A percentile compares a stretch with the other conserved stretches of the same genome.
Evolutionary conservation across 2,113 vertebrate species (phyloP).

Genomic region (Marmota flaviventris): DNA sequence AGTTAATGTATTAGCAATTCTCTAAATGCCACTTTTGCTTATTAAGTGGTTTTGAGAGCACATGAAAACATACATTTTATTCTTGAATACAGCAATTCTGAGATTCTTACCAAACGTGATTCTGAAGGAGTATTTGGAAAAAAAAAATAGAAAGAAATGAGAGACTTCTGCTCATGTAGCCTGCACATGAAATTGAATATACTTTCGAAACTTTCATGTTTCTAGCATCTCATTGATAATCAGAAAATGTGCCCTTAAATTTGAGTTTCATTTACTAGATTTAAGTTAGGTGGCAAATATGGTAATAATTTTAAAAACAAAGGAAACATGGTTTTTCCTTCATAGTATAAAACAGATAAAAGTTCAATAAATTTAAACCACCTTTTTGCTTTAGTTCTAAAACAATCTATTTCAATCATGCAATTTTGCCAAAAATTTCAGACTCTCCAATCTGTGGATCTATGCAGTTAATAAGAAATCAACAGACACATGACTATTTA

Average conservation of each 20-base stretch:
- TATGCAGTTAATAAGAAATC: background rate
- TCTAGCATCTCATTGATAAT: background rate
- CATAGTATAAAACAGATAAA: background rate
- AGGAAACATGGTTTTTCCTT: slow-evolving; percentile 10
- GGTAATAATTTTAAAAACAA: background rate
- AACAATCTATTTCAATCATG: background rate
- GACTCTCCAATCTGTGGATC: background rate
- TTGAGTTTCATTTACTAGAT: background rate
- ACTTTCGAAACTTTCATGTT: background rate
- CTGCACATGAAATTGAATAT: background rate
- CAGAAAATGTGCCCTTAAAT: slow-evolving; percentile 36
- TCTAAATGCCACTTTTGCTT: slow-evolving; percentile 87
- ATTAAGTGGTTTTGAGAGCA: slow-evolving; percentile 86
- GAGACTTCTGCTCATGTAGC: background rate
- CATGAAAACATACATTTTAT: slow-evolving; percentile 83
- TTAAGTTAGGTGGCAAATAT: background rate
- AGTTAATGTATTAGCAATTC: slow-evolving; percentile 87
- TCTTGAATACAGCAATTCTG: slow-evolving; percentile 71
- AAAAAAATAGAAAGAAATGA: background rate
- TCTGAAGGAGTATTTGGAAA: slow-evolving; percentile 53
- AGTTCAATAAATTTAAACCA: background rate
- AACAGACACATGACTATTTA: background rate
- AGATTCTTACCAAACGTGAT: slow-evolving; percentile 64
- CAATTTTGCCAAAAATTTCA: background rate
- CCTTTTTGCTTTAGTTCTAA: slow-evolving; percentile 10